Evolutionary conservation across 2,888 invertebrate genomes (phyloP), one percentile per base, ranked within the genome.

Genomic region (Hybos culiciformis): DNA sequence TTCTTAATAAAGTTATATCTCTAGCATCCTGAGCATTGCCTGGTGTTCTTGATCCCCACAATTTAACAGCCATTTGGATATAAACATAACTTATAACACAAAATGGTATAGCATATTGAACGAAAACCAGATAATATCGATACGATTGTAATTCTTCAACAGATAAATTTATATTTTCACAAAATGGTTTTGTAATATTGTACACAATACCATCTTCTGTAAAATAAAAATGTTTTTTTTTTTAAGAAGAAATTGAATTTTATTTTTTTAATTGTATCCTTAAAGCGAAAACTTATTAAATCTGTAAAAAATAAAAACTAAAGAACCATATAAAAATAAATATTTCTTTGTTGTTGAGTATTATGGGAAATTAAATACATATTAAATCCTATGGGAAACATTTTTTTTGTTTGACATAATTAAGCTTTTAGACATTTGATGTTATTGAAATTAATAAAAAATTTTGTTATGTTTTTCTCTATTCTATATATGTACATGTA

Each of bases 1-100:
- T 88, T 54, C 75, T 77, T 66, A 83, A 75, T 44, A 87, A 72
- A 43, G 78, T 78, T n/a, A 82, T 80, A 54, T 87, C 87, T 19
- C 85, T 70, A 12, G 74, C 73, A 60, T 83, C 80, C 54, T 83
- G 78, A 1, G 83, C 83, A 56, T 83, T 82, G 5, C 86, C 86
- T 0, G 87, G 86, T 2, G 83, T 79, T 37, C 75, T 72, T 4
- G 81, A 78, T 4, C 84, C 81, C 84, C 86, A 87, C 23, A 90
- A 69, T 51, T 78, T 77, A 54, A 80, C 71, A 0, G 82, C 83
- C 75, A 90, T 85, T 56, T 84, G 66, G 38, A 67, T 77, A 63
- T 91, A 91, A 12, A 86, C 85, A 57, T 77, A 83, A 41, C 82
- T 78, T 55, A 91, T 86, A 51, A 90, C 78, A 52, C 77, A 73